Base-by-base conservation (phyloP, 1,140 invertebrate species). In the Formica exsecta region DNA sequence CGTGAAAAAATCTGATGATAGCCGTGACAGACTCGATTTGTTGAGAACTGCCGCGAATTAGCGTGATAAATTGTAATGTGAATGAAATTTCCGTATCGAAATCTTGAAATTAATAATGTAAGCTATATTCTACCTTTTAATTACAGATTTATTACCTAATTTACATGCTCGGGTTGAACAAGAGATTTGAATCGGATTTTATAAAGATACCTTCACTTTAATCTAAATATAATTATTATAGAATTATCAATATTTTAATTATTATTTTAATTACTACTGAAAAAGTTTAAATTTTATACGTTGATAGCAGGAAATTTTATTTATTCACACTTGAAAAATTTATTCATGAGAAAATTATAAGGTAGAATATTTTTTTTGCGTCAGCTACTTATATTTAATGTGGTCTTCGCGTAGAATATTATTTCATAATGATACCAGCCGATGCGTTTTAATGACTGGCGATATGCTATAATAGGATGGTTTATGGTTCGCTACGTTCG, bases 401-500 rank as follows among this genome's bases (percentile, higher is more conserved):
- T 11, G 3, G 13, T 41, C 6, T 5, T 77, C n/a, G 44, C 41
- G 19, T 64, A 11, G 22, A 16, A 61, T n/a, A 36, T 83, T 48
- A 73, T 74, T 83, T 22, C n/a, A 61, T 59, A 73, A 61, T 29
- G 38, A 83, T 61, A 48, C 25, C 48, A 29, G n/a, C 7, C 38
- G 38, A 73, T 80, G 32, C 32, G 36, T 70, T 80, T 57, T 54
- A 38, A 62, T 22, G 36, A 68, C 22, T 32, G 48, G 61, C 54
- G 51, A 81, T 73, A 22, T 61, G 48, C 66, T 8, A n/a, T 59
- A 44, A 68, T 70, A 48, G 11, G 59, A n/a, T 16, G 74, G 61
- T 89, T 89, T 89, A 83, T 61, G 87, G 87, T 89, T 59, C 86
- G 41, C 6, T 32, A 59, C 19, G 54, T 22, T 51, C 29, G 36